These are phyloP conservation scores for Macaria notata DNA, from an alignment of 2,888 invertebrate genomes.

Conservation along the genomic window DNA sequence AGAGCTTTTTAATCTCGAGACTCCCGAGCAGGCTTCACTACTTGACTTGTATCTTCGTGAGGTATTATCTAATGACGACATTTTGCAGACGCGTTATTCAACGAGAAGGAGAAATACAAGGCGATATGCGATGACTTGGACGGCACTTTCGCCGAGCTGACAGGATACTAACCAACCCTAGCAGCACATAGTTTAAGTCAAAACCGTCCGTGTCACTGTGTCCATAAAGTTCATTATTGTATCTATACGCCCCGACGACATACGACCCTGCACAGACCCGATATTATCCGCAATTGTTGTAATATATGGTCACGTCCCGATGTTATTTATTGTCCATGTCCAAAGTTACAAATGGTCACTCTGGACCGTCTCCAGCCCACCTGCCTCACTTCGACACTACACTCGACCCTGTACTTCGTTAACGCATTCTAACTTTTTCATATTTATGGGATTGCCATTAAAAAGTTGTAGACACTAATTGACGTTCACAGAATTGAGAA, in stretches of 20 bases:
- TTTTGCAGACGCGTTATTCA: conserved; percentile 91
- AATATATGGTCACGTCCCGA: conserved; percentile 25
- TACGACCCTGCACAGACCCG: conserved; percentile 21
- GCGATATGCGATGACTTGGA: conserved; percentile 98
- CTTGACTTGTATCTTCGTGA: conserved; percentile 35
- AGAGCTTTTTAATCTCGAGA: conserved; percentile 40
- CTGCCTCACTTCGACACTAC: not conserved
- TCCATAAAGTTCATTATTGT: conserved; percentile 50
- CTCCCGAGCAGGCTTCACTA: conserved; percentile 13
- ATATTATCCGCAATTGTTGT: conserved; percentile 8
- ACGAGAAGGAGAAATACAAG: conserved; percentile 97
- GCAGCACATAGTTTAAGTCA: conserved; percentile 67
- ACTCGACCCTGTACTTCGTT: conserved; percentile 35
- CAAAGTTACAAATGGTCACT: conserved; percentile 17
- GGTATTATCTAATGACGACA: conserved; percentile 65
- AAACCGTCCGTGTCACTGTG: conserved; percentile 54
- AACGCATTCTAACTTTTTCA: conserved; percentile 52
- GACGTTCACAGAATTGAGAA: conserved; percentile 9
- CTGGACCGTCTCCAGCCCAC: not conserved
- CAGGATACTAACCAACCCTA: conserved; percentile 91
- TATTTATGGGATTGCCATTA: conserved; percentile 54
- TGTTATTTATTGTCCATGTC: conserved; percentile 31
- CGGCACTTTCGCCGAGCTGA: conserved; percentile 97
- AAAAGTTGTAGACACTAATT: conserved; percentile 33
- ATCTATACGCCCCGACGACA: conserved; percentile 32